A percentile compares a stretch with the other conserved stretches of the same genome.
These are phyloP conservation scores for Chiloscyllium plagiosum DNA, from an alignment of 2,113 vertebrate genomes.

Conservation along the genomic window DNA sequence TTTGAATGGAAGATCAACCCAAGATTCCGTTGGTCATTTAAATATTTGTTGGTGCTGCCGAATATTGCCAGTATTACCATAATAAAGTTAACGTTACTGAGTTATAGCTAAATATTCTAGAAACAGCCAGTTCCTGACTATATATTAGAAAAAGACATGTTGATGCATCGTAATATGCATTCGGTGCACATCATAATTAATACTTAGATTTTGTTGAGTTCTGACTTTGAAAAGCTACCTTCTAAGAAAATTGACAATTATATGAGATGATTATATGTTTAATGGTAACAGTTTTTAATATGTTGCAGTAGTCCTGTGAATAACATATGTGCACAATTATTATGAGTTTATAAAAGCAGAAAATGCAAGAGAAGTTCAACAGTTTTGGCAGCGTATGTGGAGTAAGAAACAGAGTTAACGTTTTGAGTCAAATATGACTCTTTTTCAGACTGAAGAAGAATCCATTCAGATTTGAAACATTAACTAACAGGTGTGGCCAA, in stretches of 20 bases:
- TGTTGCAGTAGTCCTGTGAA: not conserved
- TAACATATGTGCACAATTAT: not conserved
- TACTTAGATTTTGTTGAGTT: not conserved
- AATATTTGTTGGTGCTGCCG: not conserved
- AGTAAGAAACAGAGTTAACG: too few species aligned
- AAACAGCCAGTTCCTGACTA: not conserved
- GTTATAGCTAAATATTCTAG: not conserved
- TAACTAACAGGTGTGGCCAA: too few species aligned
- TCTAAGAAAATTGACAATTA: not conserved
- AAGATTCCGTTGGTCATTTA: not conserved
- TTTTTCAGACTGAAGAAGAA: too few species aligned
- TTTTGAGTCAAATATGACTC: too few species aligned
- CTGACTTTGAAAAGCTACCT: not conserved
- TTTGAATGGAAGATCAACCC: not conserved
- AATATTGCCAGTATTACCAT: not conserved
- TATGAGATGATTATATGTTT: not conserved
- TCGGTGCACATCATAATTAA: not conserved
- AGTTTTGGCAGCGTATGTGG: too few species aligned
- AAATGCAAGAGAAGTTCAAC: too few species aligned
- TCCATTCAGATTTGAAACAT: too few species aligned
- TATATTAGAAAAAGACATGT: not conserved
- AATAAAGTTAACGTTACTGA: not conserved
- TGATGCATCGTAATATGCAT: not conserved
- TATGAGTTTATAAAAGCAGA: not conserved
- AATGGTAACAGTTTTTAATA: not conserved